Evolutionary conservation across 2,888 invertebrate species (phyloP).

Genomic region (Drosophila austrosaltans): DNA sequence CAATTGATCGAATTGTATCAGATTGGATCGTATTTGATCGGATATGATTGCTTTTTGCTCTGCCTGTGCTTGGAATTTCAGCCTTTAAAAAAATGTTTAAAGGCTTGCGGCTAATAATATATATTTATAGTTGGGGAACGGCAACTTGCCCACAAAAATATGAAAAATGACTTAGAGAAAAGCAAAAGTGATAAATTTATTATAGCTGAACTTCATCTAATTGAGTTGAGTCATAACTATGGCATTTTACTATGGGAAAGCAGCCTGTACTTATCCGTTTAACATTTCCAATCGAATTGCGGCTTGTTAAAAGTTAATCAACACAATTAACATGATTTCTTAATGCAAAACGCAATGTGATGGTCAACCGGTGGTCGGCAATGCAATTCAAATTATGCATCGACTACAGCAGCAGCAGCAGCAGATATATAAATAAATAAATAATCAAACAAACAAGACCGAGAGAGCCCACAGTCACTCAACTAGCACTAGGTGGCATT

Average conservation of each 20-base stretch:
- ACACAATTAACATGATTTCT: slow-evolving; percentile 66
- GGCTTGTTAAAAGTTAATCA: slow-evolving; percentile 54
- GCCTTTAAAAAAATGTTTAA: slow-evolving; percentile 41
- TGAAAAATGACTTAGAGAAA: background rate
- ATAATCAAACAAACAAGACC: slow-evolving; percentile 37
- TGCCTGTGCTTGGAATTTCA: slow-evolving; percentile 62
- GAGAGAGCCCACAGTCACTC: slow-evolving; percentile 35
- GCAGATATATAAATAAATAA: slow-evolving; percentile 15
- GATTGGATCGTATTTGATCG: slow-evolving; percentile 23
- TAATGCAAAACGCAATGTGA: slow-evolving; percentile 67
- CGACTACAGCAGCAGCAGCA: background rate
- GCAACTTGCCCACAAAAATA: slow-evolving; percentile 27
- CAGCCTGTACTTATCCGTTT: slow-evolving; percentile 23
- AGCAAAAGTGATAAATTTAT: slow-evolving; percentile 34
- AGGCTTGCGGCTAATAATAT: slow-evolving; percentile 61
- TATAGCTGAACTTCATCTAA: slow-evolving; percentile 72
- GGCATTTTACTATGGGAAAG: slow-evolving; percentile 9
- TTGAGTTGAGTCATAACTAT: slow-evolving; percentile 32
- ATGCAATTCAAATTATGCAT: slow-evolving; percentile 44
- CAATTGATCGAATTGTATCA: slow-evolving; percentile 67
- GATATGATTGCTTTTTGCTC: slow-evolving; percentile 29
- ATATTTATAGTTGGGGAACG: slow-evolving; percentile 51
- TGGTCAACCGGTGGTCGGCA: slow-evolving; percentile 74
- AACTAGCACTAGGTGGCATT: slow-evolving; percentile 50
- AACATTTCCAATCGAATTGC: slow-evolving; percentile 38